A percentile compares a stretch with the other conserved stretches of the same genome.
Evolutionary conservation across 2,888 invertebrate species (phyloP).

Genomic region (Galerucella nymphaeae): DNA sequence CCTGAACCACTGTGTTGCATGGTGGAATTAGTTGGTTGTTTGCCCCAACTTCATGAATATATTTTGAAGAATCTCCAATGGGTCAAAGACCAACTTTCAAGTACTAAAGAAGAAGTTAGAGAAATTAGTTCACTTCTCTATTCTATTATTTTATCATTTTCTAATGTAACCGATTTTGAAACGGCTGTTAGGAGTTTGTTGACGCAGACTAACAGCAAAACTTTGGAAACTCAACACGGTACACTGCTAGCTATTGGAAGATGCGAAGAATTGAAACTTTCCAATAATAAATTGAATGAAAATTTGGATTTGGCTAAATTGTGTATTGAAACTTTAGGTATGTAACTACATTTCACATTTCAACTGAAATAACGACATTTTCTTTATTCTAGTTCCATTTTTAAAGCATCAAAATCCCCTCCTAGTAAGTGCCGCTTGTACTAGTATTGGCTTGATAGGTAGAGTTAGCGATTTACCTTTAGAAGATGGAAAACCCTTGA

Average conservation of each 20-base stretch:
- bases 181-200: slow-evolving; percentile 70
- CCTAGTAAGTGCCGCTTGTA: slow-evolving; percentile 76
- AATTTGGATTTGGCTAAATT: slow-evolving; percentile 72
- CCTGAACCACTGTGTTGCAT: slow-evolving; percentile 78
- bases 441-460: slow-evolving; percentile 72
- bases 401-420: slow-evolving; percentile 73
- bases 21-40: slow-evolving; percentile 85
- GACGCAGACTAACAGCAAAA: slow-evolving; percentile 69
- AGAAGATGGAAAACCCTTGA: slow-evolving; percentile 64
- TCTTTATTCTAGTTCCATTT: slow-evolving; percentile 69
- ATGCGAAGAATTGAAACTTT: slow-evolving; percentile 75
- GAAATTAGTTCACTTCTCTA: slow-evolving; percentile 80
- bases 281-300: slow-evolving; percentile 54
- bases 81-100: slow-evolving; percentile 72
- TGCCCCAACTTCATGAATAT: slow-evolving; percentile 75
- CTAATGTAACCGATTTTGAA: slow-evolving; percentile 69
- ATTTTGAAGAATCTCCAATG: slow-evolving; percentile 74
- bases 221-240: slow-evolving; percentile 82
- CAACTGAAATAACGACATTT: neutral
- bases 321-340: slow-evolving; percentile 61
- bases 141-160: slow-evolving; percentile 74
- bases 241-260: slow-evolving; percentile 78
- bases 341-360: neutral
- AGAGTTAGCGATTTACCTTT: slow-evolving; percentile 52
- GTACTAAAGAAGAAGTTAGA: slow-evolving; percentile 81